Evolutionary conservation across 1,140 invertebrate species (phyloP).

Genomic region (Zaprionus kolodkinae): DNA sequence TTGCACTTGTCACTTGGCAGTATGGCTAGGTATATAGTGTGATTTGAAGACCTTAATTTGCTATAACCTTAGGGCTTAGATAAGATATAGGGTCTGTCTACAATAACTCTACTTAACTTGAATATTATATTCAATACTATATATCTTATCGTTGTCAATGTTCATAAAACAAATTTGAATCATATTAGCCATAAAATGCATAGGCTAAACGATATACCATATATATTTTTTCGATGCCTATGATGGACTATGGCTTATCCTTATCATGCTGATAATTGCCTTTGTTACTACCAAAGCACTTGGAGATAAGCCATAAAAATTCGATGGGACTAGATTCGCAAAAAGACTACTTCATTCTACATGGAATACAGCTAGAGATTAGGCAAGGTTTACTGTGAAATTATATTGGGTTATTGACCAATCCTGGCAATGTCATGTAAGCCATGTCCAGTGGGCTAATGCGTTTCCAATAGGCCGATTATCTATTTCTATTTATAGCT

Average conservation of each 20-base stretch:
- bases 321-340: background rate
- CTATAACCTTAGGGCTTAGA: no score
- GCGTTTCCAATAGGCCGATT: conserved; percentile 43
- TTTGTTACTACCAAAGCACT: conserved; percentile 35
- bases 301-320: conserved; percentile 67
- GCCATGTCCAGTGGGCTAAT: conserved; percentile 20
- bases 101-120: no score
- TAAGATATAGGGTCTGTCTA: no score
- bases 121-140: no score
- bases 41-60: no score
- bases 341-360: background rate
- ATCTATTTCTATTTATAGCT: conserved; percentile 42
- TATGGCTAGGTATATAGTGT: no score
- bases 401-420: conserved; percentile 11
- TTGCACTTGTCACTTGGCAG: no score
- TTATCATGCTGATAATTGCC: conserved; percentile 54
- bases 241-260: conserved; percentile 47
- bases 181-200: background rate
- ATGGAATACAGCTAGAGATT: background rate
- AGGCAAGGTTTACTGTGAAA: conserved; percentile 12
- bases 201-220: background rate
- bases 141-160: background rate
- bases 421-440: conserved; percentile 40
- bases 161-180: background rate
- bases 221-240: background rate